A percentile compares a stretch with the other conserved stretches of the same genome.
Conservation (phyloP, 1,140 invertebrate species). For the Tyrophagus putrescentiae region DNA sequence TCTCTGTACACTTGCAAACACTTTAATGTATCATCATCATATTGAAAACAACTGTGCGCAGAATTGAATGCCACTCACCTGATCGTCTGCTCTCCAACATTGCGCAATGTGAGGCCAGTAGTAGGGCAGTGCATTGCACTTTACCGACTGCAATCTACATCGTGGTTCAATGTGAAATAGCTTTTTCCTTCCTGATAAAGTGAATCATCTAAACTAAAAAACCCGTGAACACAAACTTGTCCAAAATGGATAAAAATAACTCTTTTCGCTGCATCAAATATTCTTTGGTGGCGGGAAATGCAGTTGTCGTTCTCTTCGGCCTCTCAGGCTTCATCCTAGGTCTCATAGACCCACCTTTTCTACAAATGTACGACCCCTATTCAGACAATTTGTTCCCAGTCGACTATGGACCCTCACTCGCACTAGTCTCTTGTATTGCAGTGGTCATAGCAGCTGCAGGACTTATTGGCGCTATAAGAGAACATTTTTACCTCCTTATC, state of each 20-base stretch:
- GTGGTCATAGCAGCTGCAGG: not conserved
- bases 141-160: not conserved
- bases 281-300: slow-evolving; percentile 5
- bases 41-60: too few relatives aligned
- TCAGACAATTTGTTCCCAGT: not conserved
- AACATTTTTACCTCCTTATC: slow-evolving; percentile 5
- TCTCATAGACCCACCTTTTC: not conserved
- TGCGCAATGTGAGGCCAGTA: not conserved
- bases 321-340: slow-evolving; percentile 7
- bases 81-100: not conserved
- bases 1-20: too few relatives aligned
- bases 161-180: not conserved
- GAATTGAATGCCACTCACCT: too few relatives aligned
- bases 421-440: not conserved
- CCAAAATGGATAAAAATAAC: slow-evolving; percentile 16
- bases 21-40: too few relatives aligned
- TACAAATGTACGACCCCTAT: not conserved
- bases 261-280: slow-evolving; percentile 13
- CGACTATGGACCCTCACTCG: not conserved
- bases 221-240: not conserved
- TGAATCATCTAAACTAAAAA: not conserved
- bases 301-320: not conserved
- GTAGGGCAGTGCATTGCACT: not conserved
- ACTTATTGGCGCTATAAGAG: slow-evolving; percentile 2
- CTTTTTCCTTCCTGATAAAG: not conserved